These are phyloP conservation scores for Drosophila falleni DNA, from an alignment of 2,888 invertebrate species.

Conservation along the genomic window DNA sequence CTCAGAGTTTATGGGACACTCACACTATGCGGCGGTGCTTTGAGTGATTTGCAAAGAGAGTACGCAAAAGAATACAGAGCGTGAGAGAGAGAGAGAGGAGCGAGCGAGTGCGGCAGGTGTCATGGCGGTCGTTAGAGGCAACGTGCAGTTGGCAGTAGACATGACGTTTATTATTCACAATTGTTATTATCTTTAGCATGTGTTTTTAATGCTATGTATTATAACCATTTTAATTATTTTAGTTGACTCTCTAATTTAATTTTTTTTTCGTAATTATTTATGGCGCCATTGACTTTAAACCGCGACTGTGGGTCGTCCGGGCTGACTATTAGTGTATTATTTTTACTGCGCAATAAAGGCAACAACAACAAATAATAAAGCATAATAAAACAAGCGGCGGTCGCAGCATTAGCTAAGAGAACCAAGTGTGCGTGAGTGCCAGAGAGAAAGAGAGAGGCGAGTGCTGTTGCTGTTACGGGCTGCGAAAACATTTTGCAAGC, in stretches of 20 bases:
- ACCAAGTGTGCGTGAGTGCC: slow-evolving; percentile 19
- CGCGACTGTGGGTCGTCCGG: slow-evolving; percentile 19
- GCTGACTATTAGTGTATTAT: slow-evolving; percentile 52
- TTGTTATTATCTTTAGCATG: slow-evolving; percentile 32
- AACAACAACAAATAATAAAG: slow-evolving; percentile 67
- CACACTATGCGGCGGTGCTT: slow-evolving; percentile 13
- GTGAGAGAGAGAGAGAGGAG: slow-evolving; percentile 10
- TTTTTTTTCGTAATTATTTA: slow-evolving; percentile 56
- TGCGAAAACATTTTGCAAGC: slow-evolving; percentile 59
- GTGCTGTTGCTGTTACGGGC: slow-evolving; percentile 22
- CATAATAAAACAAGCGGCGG: slow-evolving; percentile 69
- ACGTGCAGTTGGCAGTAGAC: slow-evolving; percentile 24
- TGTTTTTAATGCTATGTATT: slow-evolving; percentile 40
- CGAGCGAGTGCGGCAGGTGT: slow-evolving; percentile 40
- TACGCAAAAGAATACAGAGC: slow-evolving; percentile 7
- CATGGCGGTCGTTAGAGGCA: slow-evolving; percentile 26
- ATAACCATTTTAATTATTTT: slow-evolving; percentile 58
- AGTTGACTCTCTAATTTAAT: slow-evolving; percentile 40
- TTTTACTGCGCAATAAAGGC: slow-evolving; percentile 73
- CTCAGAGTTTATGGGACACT: slow-evolving; percentile 15
- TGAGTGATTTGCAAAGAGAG: slow-evolving; percentile 18
- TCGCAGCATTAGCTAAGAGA: slow-evolving; percentile 53
- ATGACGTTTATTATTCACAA: slow-evolving; percentile 25
- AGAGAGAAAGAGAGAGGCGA: slow-evolving; percentile 4
- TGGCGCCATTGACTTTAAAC: slow-evolving; percentile 51